Base-by-base conservation (phyloP, 2,113 vertebrate species). In the Psephotus haematonotus region DNA sequence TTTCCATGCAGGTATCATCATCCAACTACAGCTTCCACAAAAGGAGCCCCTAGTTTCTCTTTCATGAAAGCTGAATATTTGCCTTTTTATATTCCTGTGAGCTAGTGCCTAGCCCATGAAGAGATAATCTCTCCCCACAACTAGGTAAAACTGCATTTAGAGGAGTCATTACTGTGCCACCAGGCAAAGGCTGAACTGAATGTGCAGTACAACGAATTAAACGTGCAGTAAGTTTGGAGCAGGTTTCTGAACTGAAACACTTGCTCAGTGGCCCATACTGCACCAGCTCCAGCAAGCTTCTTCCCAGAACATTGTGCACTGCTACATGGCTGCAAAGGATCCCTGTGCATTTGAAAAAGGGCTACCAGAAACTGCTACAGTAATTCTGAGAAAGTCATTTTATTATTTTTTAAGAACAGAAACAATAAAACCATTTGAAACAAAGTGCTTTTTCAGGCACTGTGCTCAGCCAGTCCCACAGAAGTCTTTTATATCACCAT, bases 301-400 rank as follows among this genome's bases (percentile, higher is more conserved):
- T n/a, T 67, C 29, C 70, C 70, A 82, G 44, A 62, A n/a, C 23
- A 20, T 47, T 41, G 25, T 12, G 20, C n/a, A 44, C 8, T 43
- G 28, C 0, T 0, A 44, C 1, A 0, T 1, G 11, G 28, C 74
- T 82, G 47, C 65, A 75, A 53, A 67, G 47, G 25, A 59, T 71
- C 13, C 1, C 1, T 8, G 7, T 0, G 0, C n/a, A 13, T 46
- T 47, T 52, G 49, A 74, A 81, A 60, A 86, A 65, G 6, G 12
- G 19, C 17, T 49, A 75, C 5, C 13, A 63, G 17, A 85, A 79
- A 35, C 28, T 49, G 17, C 60, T 74, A 57, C 6, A 65, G 49
- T 28, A 82, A 71, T 29, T 64, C 43, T 39, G 27, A 74, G 37
- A 39, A 50, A 13, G 15, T 67, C 9, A 78, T 28, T 90, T 72